Evolutionary conservation across 2,797 vertebrate species (phyloP), one percentile per base, ranked within the genome.

Genomic region (Schizopygopsis pylzovi): DNA sequence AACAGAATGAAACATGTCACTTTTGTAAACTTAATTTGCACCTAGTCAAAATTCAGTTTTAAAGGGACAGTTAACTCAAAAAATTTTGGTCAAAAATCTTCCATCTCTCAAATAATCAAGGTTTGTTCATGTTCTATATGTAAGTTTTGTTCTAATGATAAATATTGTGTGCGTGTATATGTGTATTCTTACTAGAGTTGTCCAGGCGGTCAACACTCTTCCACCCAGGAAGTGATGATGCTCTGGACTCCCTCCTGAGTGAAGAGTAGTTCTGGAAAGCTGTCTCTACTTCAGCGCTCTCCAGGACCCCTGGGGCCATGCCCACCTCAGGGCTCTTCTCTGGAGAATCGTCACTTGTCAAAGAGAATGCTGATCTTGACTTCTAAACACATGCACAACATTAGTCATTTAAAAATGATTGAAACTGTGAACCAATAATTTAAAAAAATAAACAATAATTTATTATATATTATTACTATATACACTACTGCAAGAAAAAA

Each of bases 121-220:
- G 54, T 22, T n/a, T 59, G 10, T 59, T n/a, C 20, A 15, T 49
- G 47, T 49, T 49, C 47, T 49, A 13, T 4, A 18, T 52, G 54
- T 9, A 56, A 37, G 16, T 93, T 95, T 85, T 96, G 93, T 67
- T 0, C 92, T 10, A 65, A 63, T 65, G 28, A 39, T 33, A 10
- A 49, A 33, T 25, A 94, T 94, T 47, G 11, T 28, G 43, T 4
- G n/a, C 95, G 93, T 49, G 93, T 49, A 93, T 75, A 15, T 49
- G 9, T 33, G 37, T 6, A 18, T 49, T 89, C 92, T 95, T 93
- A 98, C 98, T 95, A 89, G 96, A 92, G 86, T 96, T 96, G 79
- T 98, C 97, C 88, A 98, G 93, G 28, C 95, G 92, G 85, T 98
- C 97, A 52, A 96, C 89, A 43, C 96, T 97, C 90, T 95, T 97